phyloP scores from a whole-genome alignment of 35 echinoderm and acorn worm species.

The Ptychodera flava region DNA sequence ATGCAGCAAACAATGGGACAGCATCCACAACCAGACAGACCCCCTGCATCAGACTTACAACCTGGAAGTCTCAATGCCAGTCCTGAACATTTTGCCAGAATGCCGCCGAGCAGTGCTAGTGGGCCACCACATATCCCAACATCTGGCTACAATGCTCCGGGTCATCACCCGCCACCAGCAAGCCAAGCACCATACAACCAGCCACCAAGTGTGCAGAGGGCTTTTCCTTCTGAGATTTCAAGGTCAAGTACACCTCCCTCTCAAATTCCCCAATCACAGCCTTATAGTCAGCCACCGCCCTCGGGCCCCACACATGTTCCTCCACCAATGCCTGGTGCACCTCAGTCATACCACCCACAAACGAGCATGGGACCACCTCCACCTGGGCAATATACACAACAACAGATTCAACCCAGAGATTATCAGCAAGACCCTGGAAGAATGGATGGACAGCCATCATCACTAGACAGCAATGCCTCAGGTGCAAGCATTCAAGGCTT shows the following conservation, averaged over 20 bases:
- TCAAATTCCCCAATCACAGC: constrained; percentile 6
- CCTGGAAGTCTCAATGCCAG: constrained; percentile 2
- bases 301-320: too few relatives aligned
- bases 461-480: too few relatives aligned
- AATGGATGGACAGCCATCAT: too few relatives aligned
- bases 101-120: too few relatives aligned
- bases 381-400: too few relatives aligned
- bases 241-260: neutral
- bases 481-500: too few relatives aligned
- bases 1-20: neutral
- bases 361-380: too few relatives aligned
- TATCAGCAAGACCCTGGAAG: too few relatives aligned
- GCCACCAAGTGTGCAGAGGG: neutral
- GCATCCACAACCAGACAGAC: neutral
- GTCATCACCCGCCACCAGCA: neutral
- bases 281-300: neutral
- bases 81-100: neutral
- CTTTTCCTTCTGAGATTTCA: neutral
- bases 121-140: neutral
- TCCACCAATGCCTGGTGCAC: too few relatives aligned
- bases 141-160: neutral
- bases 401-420: too few relatives aligned
- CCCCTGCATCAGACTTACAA: neutral
- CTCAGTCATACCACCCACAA: too few relatives aligned
- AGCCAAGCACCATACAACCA: neutral